These are phyloP conservation scores for Caenorhabditis zanzibari DNA, from an alignment of 2,888 invertebrate genomes.

Conservation along the genomic window DNA sequence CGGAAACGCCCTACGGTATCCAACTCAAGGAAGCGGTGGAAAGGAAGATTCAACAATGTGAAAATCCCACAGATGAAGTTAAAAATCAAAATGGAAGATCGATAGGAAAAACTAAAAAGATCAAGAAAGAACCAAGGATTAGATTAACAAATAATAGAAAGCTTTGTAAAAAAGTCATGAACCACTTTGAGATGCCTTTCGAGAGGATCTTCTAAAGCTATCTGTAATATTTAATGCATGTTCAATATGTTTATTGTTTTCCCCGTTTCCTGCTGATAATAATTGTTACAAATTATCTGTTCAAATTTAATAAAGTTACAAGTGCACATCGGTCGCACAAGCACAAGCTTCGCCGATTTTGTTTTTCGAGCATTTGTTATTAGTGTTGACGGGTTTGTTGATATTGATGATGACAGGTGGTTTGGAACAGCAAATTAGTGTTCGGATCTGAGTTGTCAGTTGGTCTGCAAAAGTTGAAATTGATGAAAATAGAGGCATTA, in stretches of 20 bases:
- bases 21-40: too few relatives aligned
- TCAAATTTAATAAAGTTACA: constrained; percentile 14
- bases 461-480: constrained; percentile 53
- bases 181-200: background rate
- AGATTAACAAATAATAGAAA: too few relatives aligned
- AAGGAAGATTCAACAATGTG: too few relatives aligned
- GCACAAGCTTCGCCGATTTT: constrained; percentile 55
- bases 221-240: background rate
- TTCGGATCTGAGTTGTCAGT: constrained; percentile 65
- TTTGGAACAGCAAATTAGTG: constrained; percentile 66
- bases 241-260: background rate
- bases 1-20: too few relatives aligned
- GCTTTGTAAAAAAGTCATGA: background rate
- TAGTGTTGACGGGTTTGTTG: constrained; percentile 32
- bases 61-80: too few relatives aligned
- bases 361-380: constrained; percentile 41
- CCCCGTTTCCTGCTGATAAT: background rate
- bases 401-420: constrained; percentile 63
- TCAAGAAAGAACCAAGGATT: background rate
- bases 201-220: background rate
- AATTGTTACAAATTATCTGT: background rate
- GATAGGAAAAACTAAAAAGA: background rate
- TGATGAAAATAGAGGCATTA: background rate
- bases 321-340: constrained; percentile 52
- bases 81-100: too few relatives aligned